Base-by-base conservation (phyloP, 2,113 vertebrate species). In the Forbesichthys agassizii region DNA sequence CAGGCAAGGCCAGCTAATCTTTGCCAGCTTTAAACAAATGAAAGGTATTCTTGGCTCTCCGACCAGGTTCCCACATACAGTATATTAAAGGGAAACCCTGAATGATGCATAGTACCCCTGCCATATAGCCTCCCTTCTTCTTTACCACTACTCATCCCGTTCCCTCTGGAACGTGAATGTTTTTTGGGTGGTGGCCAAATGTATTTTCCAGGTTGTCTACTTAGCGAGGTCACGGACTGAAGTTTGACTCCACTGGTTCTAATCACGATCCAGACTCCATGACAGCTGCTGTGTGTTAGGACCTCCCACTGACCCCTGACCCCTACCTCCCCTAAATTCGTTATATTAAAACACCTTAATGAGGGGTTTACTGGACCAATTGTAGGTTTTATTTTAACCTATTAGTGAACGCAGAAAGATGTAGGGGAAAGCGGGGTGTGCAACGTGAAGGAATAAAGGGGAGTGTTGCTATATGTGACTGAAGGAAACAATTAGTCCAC, bases 271-370 rank as follows among this genome's bases (percentile, higher is more conserved):
- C 63, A 61, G 66, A 72, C 75, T 69, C 75, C 83, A 83, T 71
- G 78, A 86, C 95, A 95, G 93, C 93, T 83, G 88, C 80, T 94
- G 86, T 78, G 81, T 90, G 92, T 95, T 94, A 93, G 94, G 88
- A 87, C 87, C 93, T 91, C 87, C 78, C 55, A 64, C 77, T 90
- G 94, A 96, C 94, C 94, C 88, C 77, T 93, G 86, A 89, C 90
- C 93, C 91, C 78, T 56, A 47, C 75, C 64, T 81, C 93, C 93
- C 92, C 92, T 92, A 93, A 93, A 94, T 90, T 93, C 89, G 93
- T 94, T 93, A 93, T 94, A 94, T 95, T 93, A 95, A 96, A 95
- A 95, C 91, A 92, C 92, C 88, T 88, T 96, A 95, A 95, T 95
- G 93, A 96, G 93, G 93, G 93, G 91, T 95, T 95, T 95, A 94